These are phyloP conservation scores for Agraylea sexmaculata DNA, from an alignment of 1,140 invertebrate species.

Conservation along the genomic window DNA sequence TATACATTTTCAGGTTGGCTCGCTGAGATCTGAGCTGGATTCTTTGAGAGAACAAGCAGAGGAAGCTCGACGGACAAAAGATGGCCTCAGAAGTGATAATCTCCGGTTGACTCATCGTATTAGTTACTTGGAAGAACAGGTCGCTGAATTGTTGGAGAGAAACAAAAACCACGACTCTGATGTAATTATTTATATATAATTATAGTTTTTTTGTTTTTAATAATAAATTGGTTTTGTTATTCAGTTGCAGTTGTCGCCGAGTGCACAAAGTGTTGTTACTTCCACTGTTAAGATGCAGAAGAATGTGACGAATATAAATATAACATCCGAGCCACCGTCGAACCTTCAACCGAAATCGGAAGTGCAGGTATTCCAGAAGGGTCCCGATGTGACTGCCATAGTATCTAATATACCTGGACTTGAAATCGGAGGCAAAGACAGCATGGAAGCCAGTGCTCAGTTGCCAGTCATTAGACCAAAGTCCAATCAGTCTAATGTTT, in stretches of 20 bases:
- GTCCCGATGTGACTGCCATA: slow-evolving; percentile 38
- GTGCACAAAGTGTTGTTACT: slow-evolving; percentile 21
- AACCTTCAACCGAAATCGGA: slow-evolving; percentile 31
- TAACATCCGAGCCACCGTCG: slow-evolving; percentile 33
- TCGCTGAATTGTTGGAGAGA: slow-evolving; percentile 49
- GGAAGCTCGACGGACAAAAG: slow-evolving; percentile 47
- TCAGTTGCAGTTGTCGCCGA: slow-evolving; percentile 30
- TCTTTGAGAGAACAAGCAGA: slow-evolving; percentile 45
- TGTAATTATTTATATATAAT: slow-evolving; percentile 10
- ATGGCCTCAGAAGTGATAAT: slow-evolving; percentile 61
- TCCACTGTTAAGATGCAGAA: slow-evolving; percentile 30
- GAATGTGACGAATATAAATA: slow-evolving; percentile 48
- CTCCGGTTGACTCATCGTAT: slow-evolving; percentile 74
- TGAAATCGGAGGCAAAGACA: slow-evolving; percentile 34
- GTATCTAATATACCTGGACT: slow-evolving; percentile 47
- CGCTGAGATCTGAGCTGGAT: slow-evolving; percentile 41
- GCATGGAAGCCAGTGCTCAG: slow-evolving; percentile 23
- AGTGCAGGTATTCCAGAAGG: slow-evolving; percentile 48
- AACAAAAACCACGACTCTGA: slow-evolving; percentile 22
- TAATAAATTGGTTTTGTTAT: slow-evolving; percentile 18
- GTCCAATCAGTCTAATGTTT: slow-evolving; percentile 43
- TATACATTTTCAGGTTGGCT: slow-evolving; percentile 25
- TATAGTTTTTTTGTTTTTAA: slow-evolving; percentile 13
- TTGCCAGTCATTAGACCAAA: slow-evolving; percentile 38
- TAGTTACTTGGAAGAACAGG: slow-evolving; percentile 80